Base-by-base conservation (phyloP, 2,797 vertebrate species). In the Gymnocypris eckloni region DNA sequence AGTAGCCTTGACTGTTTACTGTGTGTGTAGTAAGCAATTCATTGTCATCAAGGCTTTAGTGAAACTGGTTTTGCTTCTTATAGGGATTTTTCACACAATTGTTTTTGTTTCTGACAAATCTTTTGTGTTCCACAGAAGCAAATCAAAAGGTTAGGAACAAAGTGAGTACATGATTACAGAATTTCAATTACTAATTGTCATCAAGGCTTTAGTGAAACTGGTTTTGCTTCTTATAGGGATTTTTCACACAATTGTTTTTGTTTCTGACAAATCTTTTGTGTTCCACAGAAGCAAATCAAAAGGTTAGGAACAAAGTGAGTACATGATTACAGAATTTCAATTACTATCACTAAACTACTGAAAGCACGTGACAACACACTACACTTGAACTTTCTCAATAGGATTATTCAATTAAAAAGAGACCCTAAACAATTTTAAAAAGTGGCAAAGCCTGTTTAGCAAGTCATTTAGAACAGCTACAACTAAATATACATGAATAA, bases 41-140 rank as follows among this genome's bases (percentile, higher is more conserved):
- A 41, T 75, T 71, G 15, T 77, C 66, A 67, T 61, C 15, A 76
- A 52, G 37, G 10, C 28, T 54, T 86, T 48, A 77, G 73, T 25
- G 7, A 37, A 79, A 79, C 8, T 45, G 33, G 75, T 56, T 77
- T 56, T n/a, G n/a, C 39, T 45, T 64, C 9, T 64, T 28, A 64
- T 28, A 28, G n/a, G 59, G 25, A 37, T 37, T 52, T 28, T 37
- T 52, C 48, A 76, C 25, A 25, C 22, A 10, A 59, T 22, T 10
- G 28, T n/a, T 22, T 59, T 22, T 10, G 20, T 22, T 59, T 59
- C 54, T 59, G 59, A 64, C n/a, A 64, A 50, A 43, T 50, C 25
- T 28, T 48, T 18, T 18, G 45, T 41, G 33, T 28, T 50, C 15
- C 9, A 16, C 15, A 75, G 13, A 50, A n/a, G 22, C 6, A 8